A percentile compares a stretch with the other conserved stretches of the same genome.
Evolutionary conservation across 2,888 invertebrate species (phyloP).

Genomic region (Tipula lateralis): DNA sequence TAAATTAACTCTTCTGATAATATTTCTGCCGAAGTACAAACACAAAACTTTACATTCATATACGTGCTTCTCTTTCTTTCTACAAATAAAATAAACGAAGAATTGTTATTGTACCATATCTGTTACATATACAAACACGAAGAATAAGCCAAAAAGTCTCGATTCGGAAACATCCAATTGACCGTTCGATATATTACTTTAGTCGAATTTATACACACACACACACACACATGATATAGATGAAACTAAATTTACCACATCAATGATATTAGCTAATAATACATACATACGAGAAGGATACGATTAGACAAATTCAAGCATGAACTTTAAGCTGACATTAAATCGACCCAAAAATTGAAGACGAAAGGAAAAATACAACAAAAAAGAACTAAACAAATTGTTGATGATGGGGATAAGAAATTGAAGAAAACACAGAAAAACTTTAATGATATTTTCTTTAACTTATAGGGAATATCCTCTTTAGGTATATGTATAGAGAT

Average conservation of each 20-base stretch:
- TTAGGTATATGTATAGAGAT: not conserved
- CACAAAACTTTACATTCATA: not conserved
- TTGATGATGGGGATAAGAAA: not conserved
- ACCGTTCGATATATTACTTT: not conserved
- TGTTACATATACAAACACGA: not conserved
- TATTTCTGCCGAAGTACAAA: not conserved
- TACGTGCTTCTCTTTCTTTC: not conserved
- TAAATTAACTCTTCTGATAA: not conserved
- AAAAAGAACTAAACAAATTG: not conserved
- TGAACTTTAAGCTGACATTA: not conserved
- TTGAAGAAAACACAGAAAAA: not conserved
- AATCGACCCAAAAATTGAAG: not conserved
- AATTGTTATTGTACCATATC: not conserved
- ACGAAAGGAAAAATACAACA: not conserved
- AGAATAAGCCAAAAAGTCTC: not conserved
- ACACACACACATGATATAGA: not conserved
- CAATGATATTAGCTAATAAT: slow-evolving; percentile 4
- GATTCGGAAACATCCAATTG: not conserved
- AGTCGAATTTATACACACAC: not conserved
- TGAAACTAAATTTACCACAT: not conserved
- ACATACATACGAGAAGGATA: not conserved
- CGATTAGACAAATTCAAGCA: slow-evolving; percentile 16
- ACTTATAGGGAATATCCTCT: not conserved
- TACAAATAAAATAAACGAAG: not conserved
- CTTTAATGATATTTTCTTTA: slow-evolving; percentile 1